Conservation (phyloP, 1,140 invertebrate genomes). For the Bombus terrestris region DNA sequence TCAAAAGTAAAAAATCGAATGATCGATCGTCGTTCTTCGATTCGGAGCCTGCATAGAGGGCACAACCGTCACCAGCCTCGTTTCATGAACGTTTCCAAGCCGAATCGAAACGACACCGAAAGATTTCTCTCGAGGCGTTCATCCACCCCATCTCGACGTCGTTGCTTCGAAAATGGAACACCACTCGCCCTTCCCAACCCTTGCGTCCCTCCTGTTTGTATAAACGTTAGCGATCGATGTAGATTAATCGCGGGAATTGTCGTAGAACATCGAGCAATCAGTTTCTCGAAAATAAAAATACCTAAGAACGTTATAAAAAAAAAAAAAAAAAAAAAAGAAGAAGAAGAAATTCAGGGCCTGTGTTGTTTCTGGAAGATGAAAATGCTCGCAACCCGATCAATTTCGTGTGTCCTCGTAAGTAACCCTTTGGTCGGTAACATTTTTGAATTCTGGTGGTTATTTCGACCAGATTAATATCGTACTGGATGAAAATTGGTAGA, state of each 20-base stretch:
- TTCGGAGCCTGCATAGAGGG: too few relatives aligned
- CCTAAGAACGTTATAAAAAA: not conserved
- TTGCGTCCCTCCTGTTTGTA: constrained; percentile 65
- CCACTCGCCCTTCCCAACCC: not conserved
- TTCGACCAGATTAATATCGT: not conserved
- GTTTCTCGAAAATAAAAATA: not conserved
- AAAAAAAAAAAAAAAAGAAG: too few relatives aligned
- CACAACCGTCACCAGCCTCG: not conserved
- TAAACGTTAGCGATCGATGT: constrained; percentile 79
- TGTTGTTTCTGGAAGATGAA: not conserved
- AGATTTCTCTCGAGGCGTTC: constrained; percentile 18
- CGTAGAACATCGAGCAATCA: constrained; percentile 31
- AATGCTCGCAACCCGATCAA: not conserved
- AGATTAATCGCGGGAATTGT: constrained; percentile 72
- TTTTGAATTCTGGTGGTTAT: not conserved
- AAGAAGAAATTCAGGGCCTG: not conserved
- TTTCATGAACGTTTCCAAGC: not conserved
- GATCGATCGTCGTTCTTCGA: not conserved
- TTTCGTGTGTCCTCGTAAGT: not conserved
- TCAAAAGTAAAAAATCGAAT: not conserved
- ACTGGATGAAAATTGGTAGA: not conserved
- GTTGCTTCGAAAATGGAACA: constrained; percentile 27
- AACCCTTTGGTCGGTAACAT: constrained; percentile 4
- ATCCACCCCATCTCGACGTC: not conserved
- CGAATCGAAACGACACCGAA: constrained; percentile 8